These are phyloP conservation scores for Eunapius fragilis DNA, from an alignment of 37 sponge, comb jelly and placozoan species.

Conservation along the genomic window DNA sequence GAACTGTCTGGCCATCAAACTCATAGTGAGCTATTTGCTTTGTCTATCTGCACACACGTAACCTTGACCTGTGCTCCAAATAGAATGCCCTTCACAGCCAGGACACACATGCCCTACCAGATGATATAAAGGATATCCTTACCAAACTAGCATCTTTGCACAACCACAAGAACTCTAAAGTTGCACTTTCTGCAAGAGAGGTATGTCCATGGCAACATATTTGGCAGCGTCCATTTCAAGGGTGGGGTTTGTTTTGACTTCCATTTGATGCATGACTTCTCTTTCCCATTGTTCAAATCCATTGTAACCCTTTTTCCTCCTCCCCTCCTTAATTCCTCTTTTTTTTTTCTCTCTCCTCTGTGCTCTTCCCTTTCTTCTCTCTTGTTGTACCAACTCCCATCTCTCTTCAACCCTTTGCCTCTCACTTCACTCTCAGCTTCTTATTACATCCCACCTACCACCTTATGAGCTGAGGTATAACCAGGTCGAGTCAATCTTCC, in stretches of 20 bases:
- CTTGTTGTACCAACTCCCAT: no score
- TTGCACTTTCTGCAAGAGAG: slow-evolving; percentile 84
- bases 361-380: not conserved
- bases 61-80: not conserved
- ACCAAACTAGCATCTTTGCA: slow-evolving; percentile 75
- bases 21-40: slow-evolving; percentile 64
- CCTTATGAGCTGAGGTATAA: slow-evolving; percentile 90
- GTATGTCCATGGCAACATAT: slow-evolving; percentile 8
- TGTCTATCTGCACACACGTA: no score
- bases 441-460: slow-evolving; percentile 88
- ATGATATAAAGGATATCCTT: slow-evolving; percentile 73
- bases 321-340: no score
- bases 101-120: slow-evolving; percentile 55
- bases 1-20: slow-evolving; percentile 73
- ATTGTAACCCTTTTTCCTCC: no score
- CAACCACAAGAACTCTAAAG: slow-evolving; percentile 93
- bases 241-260: no score
- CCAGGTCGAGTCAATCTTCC: slow-evolving; percentile 95
- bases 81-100: slow-evolving; percentile 41
- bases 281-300: no score
- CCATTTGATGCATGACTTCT: no score
- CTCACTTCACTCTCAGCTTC: slow-evolving; percentile 41
- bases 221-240: not conserved
- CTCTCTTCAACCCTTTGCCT: not conserved
- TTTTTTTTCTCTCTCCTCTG: no score